Percentiles rank a stretch among this genome's conserved stretches.
Conservation (phyloP, 2,113 vertebrate species). For the crab-eating macaque (Macaca fascicularis) region T2T-MFA8v1.1 NC_088391.1:21052001-21052500, state of each 20-base stretch:
- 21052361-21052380: background rate
- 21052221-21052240: background rate
- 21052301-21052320: background rate
- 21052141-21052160: background rate
- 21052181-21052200: background rate
- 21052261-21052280: background rate
- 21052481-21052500: background rate
- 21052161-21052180: background rate
- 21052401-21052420: background rate
- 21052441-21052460: background rate
- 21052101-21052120: background rate
- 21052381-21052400: background rate
- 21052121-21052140: background rate
- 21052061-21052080: background rate
- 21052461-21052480: background rate
- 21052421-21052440: background rate
- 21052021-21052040: background rate
- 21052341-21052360: background rate
- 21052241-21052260: background rate
- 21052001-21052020: background rate
- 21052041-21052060: background rate
- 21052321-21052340: background rate
- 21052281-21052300: background rate
- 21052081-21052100: background rate
- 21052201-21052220: background rate